Base-by-base conservation (phyloP, 2,797 vertebrate species). In the Phalloptychus januarius region DNA sequence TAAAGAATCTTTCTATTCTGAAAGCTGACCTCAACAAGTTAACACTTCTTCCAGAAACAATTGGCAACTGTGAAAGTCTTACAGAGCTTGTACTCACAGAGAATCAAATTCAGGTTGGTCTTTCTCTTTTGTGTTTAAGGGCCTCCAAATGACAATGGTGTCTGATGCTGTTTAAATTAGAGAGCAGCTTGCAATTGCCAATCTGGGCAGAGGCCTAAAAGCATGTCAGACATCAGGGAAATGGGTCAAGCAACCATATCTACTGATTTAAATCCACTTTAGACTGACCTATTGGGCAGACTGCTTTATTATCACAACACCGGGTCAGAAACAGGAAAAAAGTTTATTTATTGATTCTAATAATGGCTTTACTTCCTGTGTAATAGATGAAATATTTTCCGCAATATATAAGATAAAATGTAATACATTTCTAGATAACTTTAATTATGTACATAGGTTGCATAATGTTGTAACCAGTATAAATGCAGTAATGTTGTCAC, bases 1-100 rank as follows among this genome's bases (percentile, higher is more conserved):
- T 99, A 78, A 95, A 90, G 87, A 96, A 94, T 44, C 96, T 99
- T 71, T 99, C 98, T 0, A 99, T 99, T 87, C 90, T 99, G 91
- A 99, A 99, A 92, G 96, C 95, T 58, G 98, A 99, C 93, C 98
- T 99, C 93, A 99, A 99, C 90, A 95, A 96, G 63, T 96, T 99
- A 74, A 85, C 93, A 25, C 96, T 96, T 71, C 89, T 99, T 85
- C 97, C 98, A 0, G 98, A 99, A 91, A 96, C 96, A 65, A 96
- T 99, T 56, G 98, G 98, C 48, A 96, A 97, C 92, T 99, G 98
- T 87, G 98, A 98, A 95, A 97, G 94, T 94, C 97, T 99, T 89
- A 98, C 97, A 4, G 98, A 99, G 81, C 96, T 99, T 71, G 96
- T 99, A 88, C 96, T 99, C 72, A 99, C 98, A 38, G 98, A 99